Evolutionary conservation across 2,888 invertebrate genomes (phyloP), one percentile per base, ranked within the genome.

Genomic region (Masnerella sp.): DNA sequence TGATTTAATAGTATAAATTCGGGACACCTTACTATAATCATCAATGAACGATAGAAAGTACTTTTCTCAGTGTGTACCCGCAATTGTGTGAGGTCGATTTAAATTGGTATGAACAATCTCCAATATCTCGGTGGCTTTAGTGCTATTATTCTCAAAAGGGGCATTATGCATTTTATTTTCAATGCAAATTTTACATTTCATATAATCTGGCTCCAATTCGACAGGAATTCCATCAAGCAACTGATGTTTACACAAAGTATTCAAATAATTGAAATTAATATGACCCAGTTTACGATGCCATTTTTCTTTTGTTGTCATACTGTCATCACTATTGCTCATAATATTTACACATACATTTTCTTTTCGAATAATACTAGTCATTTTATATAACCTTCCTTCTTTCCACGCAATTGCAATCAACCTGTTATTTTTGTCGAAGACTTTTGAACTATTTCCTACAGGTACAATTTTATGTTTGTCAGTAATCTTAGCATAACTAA

Each of bases 261-360:
- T 58, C 30, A 77, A 62, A 47, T 76, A 74, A 11, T 56, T 54
- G 68, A 80, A 80, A 71, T 79, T 79, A 17, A 78, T 70, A 67
- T 80, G 78, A 0, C 77, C 79, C 18, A 79, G 45, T 4, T 59
- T 52, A 8, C 75, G 47, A 69, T 80, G 80, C 77, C 75, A 79
- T 62, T 68, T 78, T 65, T 79, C 79, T 62, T 79, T 78, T 11
- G 28, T 7, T 20, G 9, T 47, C 28, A 49, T 2, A 11, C 32
- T 40, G 22, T n/a, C 22, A 15, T 52, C 40, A 30, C 12, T 51
- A 9, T 15, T 28, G 36, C 22, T 12, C 5, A 20, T 28, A n/a
- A 25, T n/a, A 42, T 71, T 61, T 8, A 45, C n/a, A n/a, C 45
- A 18, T 0, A 20, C 8, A 15, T 54, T 11, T 11, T 36, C 38